Evolutionary conservation across 2,797 vertebrate genomes (phyloP), one percentile per base, ranked within the genome.

Genomic region (Discoglossus pictus): DNA sequence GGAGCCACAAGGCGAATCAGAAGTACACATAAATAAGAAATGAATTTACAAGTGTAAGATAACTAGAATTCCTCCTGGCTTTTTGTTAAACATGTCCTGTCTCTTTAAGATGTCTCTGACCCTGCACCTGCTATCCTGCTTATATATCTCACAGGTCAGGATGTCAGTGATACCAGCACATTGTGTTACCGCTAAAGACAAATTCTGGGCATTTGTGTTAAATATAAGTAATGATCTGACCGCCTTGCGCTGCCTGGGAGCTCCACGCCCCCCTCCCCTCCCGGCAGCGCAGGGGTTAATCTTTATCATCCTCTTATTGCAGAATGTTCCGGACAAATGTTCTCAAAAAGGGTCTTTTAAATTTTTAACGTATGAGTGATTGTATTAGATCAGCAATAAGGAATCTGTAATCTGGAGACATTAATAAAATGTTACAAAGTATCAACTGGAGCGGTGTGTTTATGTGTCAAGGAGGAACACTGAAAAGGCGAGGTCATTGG

Each of bases 321-420:
- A 82, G 78, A 75, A 82, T 78, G 83, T 27, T 78, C 84, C 84
- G 73, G 77, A 82, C 79, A 68, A 74, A 83, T 88, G 83, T 82
- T 91, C 88, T 92, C 81, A 82, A 61, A 85, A 86, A 86, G 76
- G 84, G 80, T 92, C 84, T 92, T 93, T 86, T 88, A 88, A 93
- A 90, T 92, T 93, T 94, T 71, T 90, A 82, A 83, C 84, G 86
- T 88, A 81, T 87, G 90, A 94, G 90, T 96, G 91, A 93, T 92
- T 89, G 92, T 91, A 86, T 89, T 97, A 95, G 93, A 94, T 89
- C 90, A 98, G 95, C 95, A 98, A 98, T 98, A 99, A 98, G 87
- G 79, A 90, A 87, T 91, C 90, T 97, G 94, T 97, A 95, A 94
- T 93, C 90, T 85, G 83, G 84, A 92, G 84, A 82, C 73, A 75